Conservation (phyloP, 2,113 vertebrate genomes). For the Martes martes region DNA sequence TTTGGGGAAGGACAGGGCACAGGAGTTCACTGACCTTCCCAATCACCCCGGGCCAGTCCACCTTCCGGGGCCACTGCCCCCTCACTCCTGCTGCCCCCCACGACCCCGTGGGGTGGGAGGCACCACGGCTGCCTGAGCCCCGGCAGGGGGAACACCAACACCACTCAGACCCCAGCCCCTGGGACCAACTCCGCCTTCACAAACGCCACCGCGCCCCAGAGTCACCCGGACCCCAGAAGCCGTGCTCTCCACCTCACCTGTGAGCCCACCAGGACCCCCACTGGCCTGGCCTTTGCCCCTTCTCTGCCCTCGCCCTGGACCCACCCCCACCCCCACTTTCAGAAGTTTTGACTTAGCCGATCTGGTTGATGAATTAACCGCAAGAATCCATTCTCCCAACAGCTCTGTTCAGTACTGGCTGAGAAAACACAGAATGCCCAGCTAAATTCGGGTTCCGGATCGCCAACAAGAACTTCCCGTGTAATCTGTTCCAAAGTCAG, state of each 20-base stretch:
- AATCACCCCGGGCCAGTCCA: background rate
- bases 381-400: background rate
- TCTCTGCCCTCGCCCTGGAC: background rate
- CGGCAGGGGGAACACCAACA: no score
- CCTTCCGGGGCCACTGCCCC: background rate
- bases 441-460: background rate
- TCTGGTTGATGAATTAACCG: background rate
- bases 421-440: background rate
- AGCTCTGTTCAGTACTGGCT: background rate
- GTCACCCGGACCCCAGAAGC: background rate
- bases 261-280: background rate
- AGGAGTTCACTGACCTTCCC: background rate
- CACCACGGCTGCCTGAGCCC: no score
- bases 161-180: background rate
- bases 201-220: background rate
- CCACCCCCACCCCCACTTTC: no score
- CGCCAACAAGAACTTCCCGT: background rate
- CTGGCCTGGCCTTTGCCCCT: background rate
- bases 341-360: background rate
- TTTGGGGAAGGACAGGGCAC: background rate
- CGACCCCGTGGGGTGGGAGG: no score
- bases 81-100: background rate
- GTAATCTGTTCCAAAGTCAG: background rate
- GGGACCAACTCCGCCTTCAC: background rate
- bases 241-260: background rate